Base-by-base conservation (phyloP, 1,140 invertebrate genomes). In the Conus ventricosus region DNA sequence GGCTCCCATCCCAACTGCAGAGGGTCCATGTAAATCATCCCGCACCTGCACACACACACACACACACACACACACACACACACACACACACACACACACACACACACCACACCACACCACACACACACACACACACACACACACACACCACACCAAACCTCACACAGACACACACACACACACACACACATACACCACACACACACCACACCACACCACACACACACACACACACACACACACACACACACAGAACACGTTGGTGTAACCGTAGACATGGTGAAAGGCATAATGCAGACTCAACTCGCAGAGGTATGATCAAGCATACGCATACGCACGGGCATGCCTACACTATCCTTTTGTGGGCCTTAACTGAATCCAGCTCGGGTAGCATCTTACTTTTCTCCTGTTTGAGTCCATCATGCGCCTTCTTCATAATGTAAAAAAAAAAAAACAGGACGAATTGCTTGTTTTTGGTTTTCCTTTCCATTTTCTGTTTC, bases 11-110 rank as follows among this genome's bases (percentile, higher is more conserved):
- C 93, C 11, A 95, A 90, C 90, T 95, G 94, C 60, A 93, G 85
- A 8, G 94, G 93, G 87, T 95, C 94, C 93, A 95, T 93, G 91
- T 95, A 95, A 75, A 95, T 95, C 95, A 39, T 39, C 51, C 95
- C 95, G 93, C 95, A 95, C 88, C 95, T 94, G 87, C 25, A 63
- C 54, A 84, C 51, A 39, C 39, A 39, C 39, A 39, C 39, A 39
- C 39, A 82, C 39, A 53, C 39, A 20, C 54, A 82, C 80, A 5
- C n/a, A 53, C 39, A 23, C 25, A 82, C 39, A 53, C n/a, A 82
- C 80, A 82, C 80, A 82, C 80, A 53, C 10, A 17, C 39, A 80
- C 76, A 39, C 76, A 39, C 39, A n/a, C 25, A 63, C 54, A 84
- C 51, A 39, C 39, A 39, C 39, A 39, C 39, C n/a, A n/a, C n/a